phyloP scores from a whole-genome alignment of 2,888 invertebrate genomes.

The Meta bourneti region DNA sequence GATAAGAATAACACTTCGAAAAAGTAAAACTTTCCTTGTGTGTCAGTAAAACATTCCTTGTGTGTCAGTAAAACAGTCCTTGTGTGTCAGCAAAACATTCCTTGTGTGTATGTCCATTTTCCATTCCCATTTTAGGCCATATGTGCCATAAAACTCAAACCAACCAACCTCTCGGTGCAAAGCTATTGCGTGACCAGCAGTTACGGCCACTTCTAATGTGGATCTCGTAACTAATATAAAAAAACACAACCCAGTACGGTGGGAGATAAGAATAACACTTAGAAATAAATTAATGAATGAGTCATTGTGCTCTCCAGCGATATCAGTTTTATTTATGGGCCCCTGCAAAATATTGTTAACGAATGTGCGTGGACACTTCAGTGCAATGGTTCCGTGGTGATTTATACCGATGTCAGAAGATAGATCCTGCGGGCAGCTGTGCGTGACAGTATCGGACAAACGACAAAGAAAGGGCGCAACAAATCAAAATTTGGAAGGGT shows the following conservation, averaged over 20 bases:
- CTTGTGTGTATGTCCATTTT: too few species aligned
- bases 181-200: not conserved
- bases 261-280: slow-evolving; percentile 25
- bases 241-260: not conserved
- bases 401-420: slow-evolving; percentile 31
- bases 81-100: too few species aligned
- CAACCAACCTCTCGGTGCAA: too few species aligned
- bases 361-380: slow-evolving; percentile 22
- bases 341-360: not conserved
- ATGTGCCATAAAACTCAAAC: too few species aligned
- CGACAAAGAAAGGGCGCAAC: not conserved
- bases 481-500: not conserved
- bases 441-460: slow-evolving; percentile 5
- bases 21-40: too few species aligned
- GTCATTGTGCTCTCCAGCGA: slow-evolving; percentile 23
- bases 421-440: not conserved
- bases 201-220: not conserved
- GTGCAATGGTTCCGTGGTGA: too few species aligned
- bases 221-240: slow-evolving; percentile 19
- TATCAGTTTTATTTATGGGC: too few species aligned
- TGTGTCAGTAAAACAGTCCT: too few species aligned
- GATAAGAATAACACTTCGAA: too few species aligned
- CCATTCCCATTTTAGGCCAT: too few species aligned
- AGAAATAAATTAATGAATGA: slow-evolving; percentile 25
- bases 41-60: too few species aligned